Evolutionary conservation across 2,888 invertebrate genomes (phyloP), one percentile per base, ranked within the genome.

Genomic region (Atethmia centrago): DNA sequence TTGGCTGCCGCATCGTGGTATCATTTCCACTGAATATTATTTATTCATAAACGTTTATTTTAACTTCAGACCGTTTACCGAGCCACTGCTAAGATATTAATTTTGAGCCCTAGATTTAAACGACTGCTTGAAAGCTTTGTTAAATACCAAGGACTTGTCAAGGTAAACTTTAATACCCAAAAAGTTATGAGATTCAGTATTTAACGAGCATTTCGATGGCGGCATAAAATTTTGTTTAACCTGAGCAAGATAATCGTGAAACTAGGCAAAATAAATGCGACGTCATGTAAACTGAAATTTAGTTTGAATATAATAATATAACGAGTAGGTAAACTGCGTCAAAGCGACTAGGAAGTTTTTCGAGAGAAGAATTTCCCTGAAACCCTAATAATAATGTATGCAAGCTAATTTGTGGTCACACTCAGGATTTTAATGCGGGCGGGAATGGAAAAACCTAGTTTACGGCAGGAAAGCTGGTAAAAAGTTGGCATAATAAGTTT

Each of bases 381-480:
- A 82, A 84, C 70, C 55, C 55, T 78, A 74, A 82, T 79, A 77
- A 70, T 83, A 81, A 82, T 74, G 59, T 74, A 76, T 78, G 84
- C 85, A 75, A 84, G 86, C 88, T 91, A 91, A 92, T 92, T 92
- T 90, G 87, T 87, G 87, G 88, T 90, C 88, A 87, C 84, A 82
- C 80, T 87, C 79, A 79, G 84, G 84, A 85, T 89, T 89, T 89
- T 83, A 85, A 88, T 81, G 76, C 71, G 72, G 77, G 81, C 72
- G 70, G 74, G 77, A 78, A 80, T 81, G 81, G 84, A 85, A 89
- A 87, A 87, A 84, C 80, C 76, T 83, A 78, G 71, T 81, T 77
- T 77, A 80, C 53, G 75, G 55, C 69, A 71, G 77, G 76, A 82
- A 85, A 85, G 74, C 79, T 75, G 75, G 74, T 71, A 82, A 87